Evolutionary conservation across 2,113 vertebrate species (phyloP).

Genomic region (Acanthisitta chloris): DNA sequence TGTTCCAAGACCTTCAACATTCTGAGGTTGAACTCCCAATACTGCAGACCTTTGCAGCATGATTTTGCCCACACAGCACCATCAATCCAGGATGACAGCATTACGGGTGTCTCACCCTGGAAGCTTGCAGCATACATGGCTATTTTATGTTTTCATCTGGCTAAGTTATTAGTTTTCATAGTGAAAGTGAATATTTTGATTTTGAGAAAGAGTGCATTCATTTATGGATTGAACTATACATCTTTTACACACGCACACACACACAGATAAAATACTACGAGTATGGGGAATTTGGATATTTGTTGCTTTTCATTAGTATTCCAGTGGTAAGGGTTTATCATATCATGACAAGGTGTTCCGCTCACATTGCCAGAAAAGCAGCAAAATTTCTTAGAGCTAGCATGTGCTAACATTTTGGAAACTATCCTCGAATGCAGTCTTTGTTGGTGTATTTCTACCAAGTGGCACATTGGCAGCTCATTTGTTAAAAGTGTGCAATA

Average conservation of each 20-base stretch:
- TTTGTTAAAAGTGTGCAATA: not conserved
- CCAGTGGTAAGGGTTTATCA: not conserved
- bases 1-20: not conserved
- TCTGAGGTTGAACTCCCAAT: not conserved
- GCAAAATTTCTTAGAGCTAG: not conserved
- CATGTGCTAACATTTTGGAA: not conserved
- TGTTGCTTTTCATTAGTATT: not conserved
- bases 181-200: not conserved
- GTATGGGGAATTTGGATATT: not conserved
- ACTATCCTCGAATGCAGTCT: not conserved
- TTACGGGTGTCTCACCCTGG: not conserved
- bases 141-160: not conserved
- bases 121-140: not conserved
- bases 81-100: not conserved
- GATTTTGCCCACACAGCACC: not conserved
- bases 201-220: not conserved
- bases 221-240: not conserved
- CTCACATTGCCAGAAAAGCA: not conserved
- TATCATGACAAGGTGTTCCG: not conserved
- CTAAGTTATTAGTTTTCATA: not conserved
- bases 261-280: not conserved
- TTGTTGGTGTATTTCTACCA: not conserved
- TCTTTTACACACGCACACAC: not conserved
- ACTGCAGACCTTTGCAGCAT: not conserved
- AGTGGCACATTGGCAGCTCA: not conserved